phyloP scores from a whole-genome alignment of 2,113 vertebrate species.

The Octodon degus region DNA sequence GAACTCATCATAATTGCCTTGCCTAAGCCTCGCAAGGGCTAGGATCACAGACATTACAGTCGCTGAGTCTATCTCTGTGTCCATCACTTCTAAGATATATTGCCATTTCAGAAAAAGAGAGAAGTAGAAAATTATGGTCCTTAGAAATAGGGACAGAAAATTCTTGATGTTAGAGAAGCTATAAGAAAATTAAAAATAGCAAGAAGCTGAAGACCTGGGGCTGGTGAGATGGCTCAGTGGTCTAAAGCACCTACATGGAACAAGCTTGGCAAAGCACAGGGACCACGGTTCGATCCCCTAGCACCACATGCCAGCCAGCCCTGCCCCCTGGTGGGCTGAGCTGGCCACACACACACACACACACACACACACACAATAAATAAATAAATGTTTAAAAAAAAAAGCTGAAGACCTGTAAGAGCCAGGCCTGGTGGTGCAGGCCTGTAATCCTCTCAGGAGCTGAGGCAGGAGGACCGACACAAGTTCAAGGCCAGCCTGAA shows the following conservation, averaged over 20 bases:
- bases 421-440: not conserved
- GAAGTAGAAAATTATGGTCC: not conserved
- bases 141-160: not conserved
- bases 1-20: not conserved
- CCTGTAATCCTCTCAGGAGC: not conserved
- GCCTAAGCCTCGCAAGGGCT: not conserved
- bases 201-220: not conserved
- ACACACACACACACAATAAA: no score
- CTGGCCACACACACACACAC: no score
- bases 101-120: conserved; percentile 24
- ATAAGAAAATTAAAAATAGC: not conserved
- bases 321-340: no score
- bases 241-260: no score
- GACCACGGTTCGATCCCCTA: no score
- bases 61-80: not conserved
- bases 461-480: not conserved
- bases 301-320: no score
- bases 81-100: not conserved
- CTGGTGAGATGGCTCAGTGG: no score
- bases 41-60: not conserved
- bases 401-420: not conserved
- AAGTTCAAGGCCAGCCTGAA: not conserved
- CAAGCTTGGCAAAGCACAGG: no score
- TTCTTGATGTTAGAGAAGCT: not conserved
- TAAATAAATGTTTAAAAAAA: no score